These are phyloP conservation scores for Mamestra configurata DNA, from an alignment of 1,140 invertebrate species.

Conservation along the genomic window DNA sequence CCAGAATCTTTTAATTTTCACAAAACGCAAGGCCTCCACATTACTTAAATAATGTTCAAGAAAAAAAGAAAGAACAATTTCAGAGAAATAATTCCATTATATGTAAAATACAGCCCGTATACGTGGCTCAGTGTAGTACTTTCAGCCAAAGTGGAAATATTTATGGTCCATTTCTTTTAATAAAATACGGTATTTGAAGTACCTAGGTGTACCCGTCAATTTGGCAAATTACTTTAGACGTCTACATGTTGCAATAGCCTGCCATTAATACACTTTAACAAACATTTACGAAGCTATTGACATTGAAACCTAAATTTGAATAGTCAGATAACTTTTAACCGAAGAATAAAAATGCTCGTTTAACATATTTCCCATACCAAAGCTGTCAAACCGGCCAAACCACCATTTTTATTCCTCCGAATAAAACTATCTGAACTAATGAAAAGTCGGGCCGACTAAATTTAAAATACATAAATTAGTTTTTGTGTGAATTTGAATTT, in stretches of 20 bases:
- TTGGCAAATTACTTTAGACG: constrained; percentile 15
- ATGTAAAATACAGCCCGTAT: constrained; percentile 33
- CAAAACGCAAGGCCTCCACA: not conserved
- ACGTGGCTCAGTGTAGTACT: constrained; percentile 28
- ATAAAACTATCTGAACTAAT: no score
- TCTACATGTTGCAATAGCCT: not conserved
- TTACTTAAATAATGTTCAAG: not conserved
- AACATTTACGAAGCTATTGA: no score
- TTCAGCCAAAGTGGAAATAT: constrained; percentile 30
- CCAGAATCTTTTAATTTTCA: not conserved
- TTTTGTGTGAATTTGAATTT: no score
- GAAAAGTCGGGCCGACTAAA: no score
- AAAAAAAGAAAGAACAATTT: constrained; percentile 35
- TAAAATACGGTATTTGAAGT: constrained; percentile 24
- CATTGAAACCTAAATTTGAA: no score
- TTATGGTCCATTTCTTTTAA: constrained; percentile 41
- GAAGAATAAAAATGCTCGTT: no score
- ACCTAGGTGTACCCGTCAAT: constrained; percentile 7
- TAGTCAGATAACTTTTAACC: no score
- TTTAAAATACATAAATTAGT: no score
- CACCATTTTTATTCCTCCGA: no score
- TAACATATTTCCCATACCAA: no score
- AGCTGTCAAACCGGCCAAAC: no score
- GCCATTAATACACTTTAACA: not conserved
- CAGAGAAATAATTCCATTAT: constrained; percentile 38